Evolutionary conservation across 2,888 invertebrate genomes (phyloP).

Genomic region (Drosophila multiciliata): DNA sequence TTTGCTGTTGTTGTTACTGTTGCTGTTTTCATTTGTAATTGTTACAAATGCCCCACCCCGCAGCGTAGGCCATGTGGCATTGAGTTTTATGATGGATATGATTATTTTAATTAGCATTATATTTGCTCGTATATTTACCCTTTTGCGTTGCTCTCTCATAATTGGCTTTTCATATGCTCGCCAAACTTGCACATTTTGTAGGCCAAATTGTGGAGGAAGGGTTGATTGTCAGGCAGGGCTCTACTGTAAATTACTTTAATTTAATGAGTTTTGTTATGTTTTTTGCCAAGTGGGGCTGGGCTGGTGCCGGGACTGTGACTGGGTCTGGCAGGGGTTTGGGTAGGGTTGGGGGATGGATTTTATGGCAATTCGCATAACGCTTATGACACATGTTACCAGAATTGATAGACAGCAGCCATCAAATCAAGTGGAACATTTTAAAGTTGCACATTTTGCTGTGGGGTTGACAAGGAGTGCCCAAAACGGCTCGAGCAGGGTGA

Average conservation of each 20-base stretch:
- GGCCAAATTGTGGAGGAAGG: not conserved
- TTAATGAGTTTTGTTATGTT: constrained; percentile 75
- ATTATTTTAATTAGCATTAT: constrained; percentile 81
- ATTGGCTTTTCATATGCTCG: constrained; percentile 78
- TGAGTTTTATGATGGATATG: constrained; percentile 77
- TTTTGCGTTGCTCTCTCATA: constrained; percentile 59
- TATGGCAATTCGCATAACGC: constrained; percentile 64
- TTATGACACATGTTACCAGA: constrained; percentile 74
- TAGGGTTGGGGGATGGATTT: constrained; percentile 10
- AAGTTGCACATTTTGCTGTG: constrained; percentile 19
- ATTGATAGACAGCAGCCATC: constrained; percentile 71
- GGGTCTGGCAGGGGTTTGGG: not conserved
- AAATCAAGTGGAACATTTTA: constrained; percentile 61
- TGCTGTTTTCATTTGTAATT: constrained; percentile 61
- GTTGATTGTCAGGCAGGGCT: not conserved
- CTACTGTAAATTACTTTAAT: constrained; percentile 75
- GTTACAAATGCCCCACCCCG: constrained; percentile 52
- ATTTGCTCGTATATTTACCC: constrained; percentile 73
- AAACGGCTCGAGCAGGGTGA: not conserved
- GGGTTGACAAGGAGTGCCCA: not conserved
- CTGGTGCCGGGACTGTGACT: not conserved
- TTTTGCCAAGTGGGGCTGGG: not conserved
- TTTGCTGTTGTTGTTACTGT: constrained; percentile 40
- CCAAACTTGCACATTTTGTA: constrained; percentile 53
- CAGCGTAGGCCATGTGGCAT: not conserved